A percentile compares a stretch with the other conserved stretches of the same genome.
Evolutionary conservation across 2,888 invertebrate genomes (phyloP).

Genomic region (Arenicola marina): DNA sequence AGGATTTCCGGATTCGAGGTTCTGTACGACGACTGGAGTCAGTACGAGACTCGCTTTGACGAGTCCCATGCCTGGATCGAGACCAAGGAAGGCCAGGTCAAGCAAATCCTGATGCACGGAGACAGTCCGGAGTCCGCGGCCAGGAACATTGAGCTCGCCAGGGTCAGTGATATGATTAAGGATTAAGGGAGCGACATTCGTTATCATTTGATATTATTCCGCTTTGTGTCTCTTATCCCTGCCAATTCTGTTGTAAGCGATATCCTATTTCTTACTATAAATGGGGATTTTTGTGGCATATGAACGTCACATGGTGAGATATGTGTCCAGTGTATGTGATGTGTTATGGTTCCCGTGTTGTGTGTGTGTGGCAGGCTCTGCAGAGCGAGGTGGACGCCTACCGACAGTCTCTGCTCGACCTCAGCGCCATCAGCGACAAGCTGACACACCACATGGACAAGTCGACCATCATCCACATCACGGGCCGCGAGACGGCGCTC

Average conservation of each 20-base stretch:
- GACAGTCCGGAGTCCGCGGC: too few relatives aligned
- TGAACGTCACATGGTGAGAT: too few relatives aligned
- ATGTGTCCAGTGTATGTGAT: too few relatives aligned
- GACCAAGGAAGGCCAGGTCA: conserved; percentile 41
- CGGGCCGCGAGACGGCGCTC: conserved; percentile 46
- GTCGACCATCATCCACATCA: conserved; percentile 45
- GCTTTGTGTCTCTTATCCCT: too few relatives aligned
- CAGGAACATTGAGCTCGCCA: too few relatives aligned
- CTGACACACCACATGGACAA: conserved; percentile 50
- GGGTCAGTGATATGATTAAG: too few relatives aligned
- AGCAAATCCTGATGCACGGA: conserved; percentile 42
- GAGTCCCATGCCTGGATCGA: conserved; percentile 44
- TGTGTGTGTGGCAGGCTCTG: conserved; percentile 38
- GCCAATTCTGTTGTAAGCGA: too few relatives aligned
- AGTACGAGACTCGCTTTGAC: conserved; percentile 46
- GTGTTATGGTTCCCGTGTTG: too few relatives aligned
- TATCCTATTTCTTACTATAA: too few relatives aligned
- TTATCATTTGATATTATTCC: too few relatives aligned
- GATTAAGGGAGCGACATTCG: too few relatives aligned
- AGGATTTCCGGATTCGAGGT: conserved; percentile 40
- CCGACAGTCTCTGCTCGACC: conserved; percentile 44
- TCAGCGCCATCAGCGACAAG: conserved; percentile 63
- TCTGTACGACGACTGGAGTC: conserved; percentile 45
- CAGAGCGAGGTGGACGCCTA: conserved; percentile 46
- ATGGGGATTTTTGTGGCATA: too few relatives aligned